A percentile compares a stretch with the other conserved stretches of the same genome.
These are phyloP conservation scores for Hermodice carunculata DNA, from an alignment of 2,888 invertebrate species.

Conservation along the genomic window DNA sequence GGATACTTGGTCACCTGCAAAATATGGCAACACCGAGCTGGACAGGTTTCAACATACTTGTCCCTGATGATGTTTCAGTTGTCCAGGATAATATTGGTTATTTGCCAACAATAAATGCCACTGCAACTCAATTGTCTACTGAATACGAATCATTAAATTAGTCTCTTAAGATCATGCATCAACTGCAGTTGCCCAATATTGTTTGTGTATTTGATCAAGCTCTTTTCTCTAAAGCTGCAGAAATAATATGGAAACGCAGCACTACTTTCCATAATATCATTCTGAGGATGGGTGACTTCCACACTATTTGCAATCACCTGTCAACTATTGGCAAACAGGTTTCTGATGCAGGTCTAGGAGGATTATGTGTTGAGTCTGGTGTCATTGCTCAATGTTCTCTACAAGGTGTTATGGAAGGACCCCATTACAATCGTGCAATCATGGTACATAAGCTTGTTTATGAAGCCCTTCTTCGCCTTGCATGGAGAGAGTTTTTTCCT, in stretches of 20 bases:
- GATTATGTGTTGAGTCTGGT: conserved; percentile 35
- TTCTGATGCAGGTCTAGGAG: conserved; percentile 34
- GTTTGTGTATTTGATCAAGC: conserved; percentile 37
- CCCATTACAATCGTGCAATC: conserved; percentile 16
- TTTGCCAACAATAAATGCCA: conserved; percentile 35
- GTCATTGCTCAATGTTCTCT: conserved; percentile 39
- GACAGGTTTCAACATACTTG: conserved; percentile 38
- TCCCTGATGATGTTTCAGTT: conserved; percentile 10
- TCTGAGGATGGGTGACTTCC: conserved; percentile 33
- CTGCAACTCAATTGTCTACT: conserved; percentile 35
- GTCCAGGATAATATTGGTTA: conserved; percentile 27
- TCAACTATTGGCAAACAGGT: conserved; percentile 38
- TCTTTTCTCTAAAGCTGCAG: conserved; percentile 35
- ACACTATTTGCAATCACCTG: conserved; percentile 23
- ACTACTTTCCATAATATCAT: conserved; percentile 12
- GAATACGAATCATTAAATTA: conserved; percentile 32
- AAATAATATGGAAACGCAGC: conserved; percentile 31
- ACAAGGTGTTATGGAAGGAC: conserved; percentile 23
- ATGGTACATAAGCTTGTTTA: conserved; percentile 33
- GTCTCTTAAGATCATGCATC: conserved; percentile 22
- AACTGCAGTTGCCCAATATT: conserved; percentile 21
- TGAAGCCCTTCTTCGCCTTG: conserved; percentile 36
- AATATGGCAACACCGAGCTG: conserved; percentile 31
- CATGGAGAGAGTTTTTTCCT: conserved; percentile 21
- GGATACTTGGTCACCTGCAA: conserved; percentile 16